Base-by-base conservation (phyloP, 2,797 vertebrate species). In the Pachyuromys duprasi region DNA sequence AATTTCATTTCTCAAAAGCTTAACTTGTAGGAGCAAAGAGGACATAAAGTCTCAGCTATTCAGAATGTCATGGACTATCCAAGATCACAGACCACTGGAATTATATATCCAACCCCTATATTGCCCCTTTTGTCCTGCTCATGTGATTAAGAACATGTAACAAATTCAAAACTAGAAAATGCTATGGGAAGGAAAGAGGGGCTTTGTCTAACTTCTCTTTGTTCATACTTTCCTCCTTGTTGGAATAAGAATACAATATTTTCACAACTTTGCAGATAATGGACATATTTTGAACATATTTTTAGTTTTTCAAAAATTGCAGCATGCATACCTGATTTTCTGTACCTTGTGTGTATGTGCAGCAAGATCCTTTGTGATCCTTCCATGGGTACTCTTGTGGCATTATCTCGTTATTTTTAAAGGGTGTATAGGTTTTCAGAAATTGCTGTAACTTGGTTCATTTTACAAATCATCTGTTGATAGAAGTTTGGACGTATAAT, bases 351-450 rank as follows among this genome's bases (percentile, higher is more conserved):
- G 36, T 67, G 88, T 92, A 92, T 0, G 74, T 24, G 17, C 33
- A 49, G 39, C n/a, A 8, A 26, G 90, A 28, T 69, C 70, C 79
- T 69, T 82, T 86, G 9, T 49, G n/a, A 89, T 36, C 14, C 14
- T 90, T 83, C 15, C 49, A 63, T 15, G 78, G 65, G 36, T 26
- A 1, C 49, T 67, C 65, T 36, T 65, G 33, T 36, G 24, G 2
- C 36, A 15, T 42, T 26, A 42, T 24, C 36, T 88, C 28, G 57
- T 94, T 79, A 82, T 63, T 94, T 93, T 88, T 78, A 78, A 89
- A 57, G 31, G 55, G 24, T 4, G 67, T 70, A 36, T 82, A 86
- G 57, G 33, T 86, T 82, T 60, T 75, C 33, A 60, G 76, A 39
- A 87, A 74, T 57, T 60, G 18, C 15, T 36, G 4, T 79, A 49